Evolutionary conservation across 2,113 vertebrate species (phyloP).

Genomic region (Uria lomvia): DNA sequence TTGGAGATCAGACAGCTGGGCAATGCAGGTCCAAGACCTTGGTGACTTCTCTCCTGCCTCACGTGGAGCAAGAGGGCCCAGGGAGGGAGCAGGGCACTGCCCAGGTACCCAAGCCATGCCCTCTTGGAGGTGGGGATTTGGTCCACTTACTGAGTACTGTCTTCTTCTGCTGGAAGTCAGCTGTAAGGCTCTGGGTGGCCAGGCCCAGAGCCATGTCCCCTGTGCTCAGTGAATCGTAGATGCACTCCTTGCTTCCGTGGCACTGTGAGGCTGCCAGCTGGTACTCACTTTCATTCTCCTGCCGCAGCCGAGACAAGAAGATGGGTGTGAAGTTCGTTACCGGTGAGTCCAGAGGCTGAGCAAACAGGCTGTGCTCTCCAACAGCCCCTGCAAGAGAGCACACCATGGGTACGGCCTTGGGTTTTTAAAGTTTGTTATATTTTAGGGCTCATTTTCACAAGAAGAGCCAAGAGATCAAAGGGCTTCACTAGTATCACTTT

Average conservation of each 20-base stretch:
- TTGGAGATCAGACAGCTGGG: neutral
- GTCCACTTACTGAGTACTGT: slow-evolving; percentile 32
- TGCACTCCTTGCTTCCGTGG: neutral
- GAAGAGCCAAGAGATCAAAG: neutral
- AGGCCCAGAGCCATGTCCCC: slow-evolving; percentile 19
- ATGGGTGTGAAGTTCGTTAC: slow-evolving; percentile 36
- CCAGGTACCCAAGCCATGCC: neutral
- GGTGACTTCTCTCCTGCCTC: neutral
- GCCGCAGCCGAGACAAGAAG: slow-evolving; percentile 53
- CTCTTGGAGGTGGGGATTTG: neutral
- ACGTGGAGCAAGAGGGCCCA: neutral
- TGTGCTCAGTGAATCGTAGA: slow-evolving; percentile 27
- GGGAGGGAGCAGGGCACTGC: neutral
- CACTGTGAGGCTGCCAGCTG: neutral
- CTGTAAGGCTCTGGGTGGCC: slow-evolving; percentile 6
- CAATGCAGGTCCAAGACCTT: neutral
- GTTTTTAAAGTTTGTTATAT: neutral
- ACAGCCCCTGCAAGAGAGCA: slow-evolving; percentile 44
- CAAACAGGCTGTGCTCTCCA: neutral
- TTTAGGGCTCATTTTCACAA: neutral
- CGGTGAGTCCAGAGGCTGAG: neutral
- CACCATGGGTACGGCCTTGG: neutral
- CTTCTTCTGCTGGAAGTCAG: slow-evolving; percentile 2
- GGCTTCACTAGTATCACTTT: neutral
- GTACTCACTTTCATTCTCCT: slow-evolving; percentile 34